Percentiles rank a stretch among this genome's conserved stretches.
Conservation (phyloP, 1,140 invertebrate species). For the Apis dorsata region DNA sequence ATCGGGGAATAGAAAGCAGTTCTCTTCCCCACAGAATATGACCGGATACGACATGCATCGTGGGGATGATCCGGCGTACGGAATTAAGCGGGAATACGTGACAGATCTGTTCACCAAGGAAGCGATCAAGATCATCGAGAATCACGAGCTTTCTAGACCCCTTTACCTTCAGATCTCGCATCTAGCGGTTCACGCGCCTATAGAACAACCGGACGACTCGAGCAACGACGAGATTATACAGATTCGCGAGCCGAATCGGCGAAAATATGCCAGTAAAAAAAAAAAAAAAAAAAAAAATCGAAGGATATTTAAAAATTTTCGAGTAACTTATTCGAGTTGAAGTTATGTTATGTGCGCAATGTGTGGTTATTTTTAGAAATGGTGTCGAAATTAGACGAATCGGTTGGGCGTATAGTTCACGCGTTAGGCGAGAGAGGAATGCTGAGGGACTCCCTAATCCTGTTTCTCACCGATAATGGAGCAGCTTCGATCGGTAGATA, state of each 20-base stretch:
- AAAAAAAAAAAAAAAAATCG: too few species aligned
- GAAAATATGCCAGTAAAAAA: constrained; percentile 84
- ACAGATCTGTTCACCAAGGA: constrained; percentile 86
- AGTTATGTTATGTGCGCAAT: not conserved
- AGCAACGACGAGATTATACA: constrained; percentile 84
- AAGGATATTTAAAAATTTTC: not conserved
- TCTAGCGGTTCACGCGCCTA: constrained; percentile 84
- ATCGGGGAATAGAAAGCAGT: too few species aligned
- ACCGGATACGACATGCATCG: constrained; percentile 81
- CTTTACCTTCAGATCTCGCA: constrained; percentile 86
- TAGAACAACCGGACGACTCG: constrained; percentile 82
- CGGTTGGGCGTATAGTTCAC: constrained; percentile 84
- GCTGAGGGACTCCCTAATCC: constrained; percentile 83
- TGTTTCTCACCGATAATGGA: constrained; percentile 85
- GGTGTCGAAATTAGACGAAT: constrained; percentile 86
- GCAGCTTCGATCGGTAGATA: constrained; percentile 78
- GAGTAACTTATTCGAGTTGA: not conserved
- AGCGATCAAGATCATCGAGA: constrained; percentile 82
- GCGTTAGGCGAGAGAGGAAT: constrained; percentile 82
- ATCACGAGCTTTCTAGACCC: constrained; percentile 82
- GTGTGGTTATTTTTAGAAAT: constrained; percentile 80
- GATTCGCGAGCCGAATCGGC: constrained; percentile 84
- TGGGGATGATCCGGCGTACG: constrained; percentile 82
- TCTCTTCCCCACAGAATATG: constrained; percentile 72
- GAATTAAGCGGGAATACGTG: constrained; percentile 83